phyloP scores from a whole-genome alignment of 2,797 vertebrate genomes.

The Pangasius djambal region DNA sequence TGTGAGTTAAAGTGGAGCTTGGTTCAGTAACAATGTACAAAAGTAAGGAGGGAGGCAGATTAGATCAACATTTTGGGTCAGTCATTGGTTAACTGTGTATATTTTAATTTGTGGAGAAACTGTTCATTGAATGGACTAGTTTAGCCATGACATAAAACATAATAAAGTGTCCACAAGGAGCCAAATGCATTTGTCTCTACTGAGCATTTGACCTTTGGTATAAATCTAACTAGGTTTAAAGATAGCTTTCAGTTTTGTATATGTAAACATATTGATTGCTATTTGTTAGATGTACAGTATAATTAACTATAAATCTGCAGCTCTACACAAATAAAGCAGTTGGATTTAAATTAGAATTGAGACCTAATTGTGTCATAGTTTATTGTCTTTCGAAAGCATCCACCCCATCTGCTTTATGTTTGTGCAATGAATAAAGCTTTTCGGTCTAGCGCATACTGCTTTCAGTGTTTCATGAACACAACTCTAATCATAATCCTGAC shows the following conservation, averaged over 20 bases:
- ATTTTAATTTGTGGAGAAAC: background rate
- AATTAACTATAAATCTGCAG: background rate
- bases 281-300: background rate
- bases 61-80: background rate
- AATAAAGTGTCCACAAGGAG: background rate
- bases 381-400: background rate
- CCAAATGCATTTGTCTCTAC: background rate
- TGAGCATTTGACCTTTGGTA: background rate
- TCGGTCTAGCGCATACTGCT: background rate
- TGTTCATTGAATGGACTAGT: background rate
- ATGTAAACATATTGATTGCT: background rate
- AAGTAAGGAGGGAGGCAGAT: background rate
- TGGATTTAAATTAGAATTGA: background rate
- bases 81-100: background rate
- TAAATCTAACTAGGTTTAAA: background rate
- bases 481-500: constrained; percentile 62
- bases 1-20: too few species aligned
- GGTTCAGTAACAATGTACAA: too few species aligned
- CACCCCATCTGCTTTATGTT: background rate
- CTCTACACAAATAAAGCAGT: background rate
- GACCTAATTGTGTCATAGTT: background rate
- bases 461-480: background rate
- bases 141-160: background rate
- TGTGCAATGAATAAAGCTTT: background rate
- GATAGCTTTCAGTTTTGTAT: background rate